Percentiles rank a stretch among this genome's conserved stretches.
Evolutionary conservation across 2,888 invertebrate genomes (phyloP).

Genomic region (Mechanitis messenoides): DNA sequence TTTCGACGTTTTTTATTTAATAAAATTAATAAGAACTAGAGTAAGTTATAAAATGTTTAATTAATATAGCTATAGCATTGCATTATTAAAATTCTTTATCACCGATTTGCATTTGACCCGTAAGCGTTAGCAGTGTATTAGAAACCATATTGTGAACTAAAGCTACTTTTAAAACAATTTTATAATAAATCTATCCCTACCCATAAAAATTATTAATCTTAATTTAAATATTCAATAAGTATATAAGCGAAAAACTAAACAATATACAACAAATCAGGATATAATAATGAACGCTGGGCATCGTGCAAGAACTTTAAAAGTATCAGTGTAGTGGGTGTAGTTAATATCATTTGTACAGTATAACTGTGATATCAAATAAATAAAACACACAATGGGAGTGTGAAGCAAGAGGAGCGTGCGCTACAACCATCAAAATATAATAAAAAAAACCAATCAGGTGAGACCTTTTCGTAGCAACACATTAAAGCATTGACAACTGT

Average conservation of each 20-base stretch:
- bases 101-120: background rate
- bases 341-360: conserved; percentile 13
- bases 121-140: conserved; percentile 4
- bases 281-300: background rate
- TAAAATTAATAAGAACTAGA: background rate
- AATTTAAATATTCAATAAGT: too few species aligned
- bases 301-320: conserved; percentile 14
- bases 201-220: too few species aligned
- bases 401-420: conserved; percentile 72
- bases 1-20: too few species aligned
- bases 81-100: background rate
- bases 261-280: too few species aligned
- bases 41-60: background rate
- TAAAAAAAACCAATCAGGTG: conserved; percentile 15
- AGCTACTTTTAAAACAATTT: too few species aligned
- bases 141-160: background rate
- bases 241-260: too few species aligned
- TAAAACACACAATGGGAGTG: conserved; percentile 36
- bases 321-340: conserved; percentile 7
- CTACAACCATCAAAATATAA: conserved; percentile 64
- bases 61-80: background rate
- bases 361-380: conserved; percentile 18
- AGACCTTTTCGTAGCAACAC: background rate
- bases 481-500: conserved; percentile 6
- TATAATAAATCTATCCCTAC: too few species aligned